Conservation (phyloP, 2,888 invertebrate genomes). For the Liposcelis brunnea region DNA sequence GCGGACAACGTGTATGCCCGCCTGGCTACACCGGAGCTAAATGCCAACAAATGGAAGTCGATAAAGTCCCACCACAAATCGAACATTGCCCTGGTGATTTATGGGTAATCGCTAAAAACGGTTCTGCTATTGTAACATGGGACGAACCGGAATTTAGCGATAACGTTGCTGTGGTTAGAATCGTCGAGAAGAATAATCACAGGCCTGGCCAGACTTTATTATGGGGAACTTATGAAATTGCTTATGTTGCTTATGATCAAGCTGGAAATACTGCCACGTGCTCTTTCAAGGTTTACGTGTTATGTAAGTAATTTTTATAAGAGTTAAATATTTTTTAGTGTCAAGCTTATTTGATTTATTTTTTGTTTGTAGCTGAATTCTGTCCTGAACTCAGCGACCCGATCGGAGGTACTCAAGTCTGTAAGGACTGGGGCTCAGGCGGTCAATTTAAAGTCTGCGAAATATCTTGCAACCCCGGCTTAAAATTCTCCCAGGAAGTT, state of each 20-base stretch:
- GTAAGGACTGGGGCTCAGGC: constrained; percentile 92
- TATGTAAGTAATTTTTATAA: constrained; percentile 42
- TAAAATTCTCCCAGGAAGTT: constrained; percentile 81
- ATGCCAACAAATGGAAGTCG: constrained; percentile 68
- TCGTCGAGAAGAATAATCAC: constrained; percentile 73
- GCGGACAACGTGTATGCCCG: constrained; percentile 76
- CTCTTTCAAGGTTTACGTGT: constrained; percentile 75
- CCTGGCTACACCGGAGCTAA: constrained; percentile 72
- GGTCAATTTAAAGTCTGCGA: constrained; percentile 92
- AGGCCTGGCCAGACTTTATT: constrained; percentile 71
- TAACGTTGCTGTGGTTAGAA: constrained; percentile 61
- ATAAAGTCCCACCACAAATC: constrained; percentile 70
- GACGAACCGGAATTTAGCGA: constrained; percentile 83
- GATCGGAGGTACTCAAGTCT: constrained; percentile 76
- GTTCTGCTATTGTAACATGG: constrained; percentile 79
- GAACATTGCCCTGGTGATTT: constrained; percentile 86
- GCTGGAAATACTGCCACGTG: constrained; percentile 85
- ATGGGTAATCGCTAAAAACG: constrained; percentile 86
- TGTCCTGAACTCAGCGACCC: constrained; percentile 81
- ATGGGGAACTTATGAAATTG: constrained; percentile 85
- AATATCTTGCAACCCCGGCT: constrained; percentile 68
- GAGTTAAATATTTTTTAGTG: background rate
- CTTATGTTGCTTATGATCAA: constrained; percentile 83
- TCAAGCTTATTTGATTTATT: constrained; percentile 7
- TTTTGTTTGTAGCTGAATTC: constrained; percentile 52